Conservation (phyloP, 2,888 invertebrate species). For the Disparrhopalites patrizii region DNA sequence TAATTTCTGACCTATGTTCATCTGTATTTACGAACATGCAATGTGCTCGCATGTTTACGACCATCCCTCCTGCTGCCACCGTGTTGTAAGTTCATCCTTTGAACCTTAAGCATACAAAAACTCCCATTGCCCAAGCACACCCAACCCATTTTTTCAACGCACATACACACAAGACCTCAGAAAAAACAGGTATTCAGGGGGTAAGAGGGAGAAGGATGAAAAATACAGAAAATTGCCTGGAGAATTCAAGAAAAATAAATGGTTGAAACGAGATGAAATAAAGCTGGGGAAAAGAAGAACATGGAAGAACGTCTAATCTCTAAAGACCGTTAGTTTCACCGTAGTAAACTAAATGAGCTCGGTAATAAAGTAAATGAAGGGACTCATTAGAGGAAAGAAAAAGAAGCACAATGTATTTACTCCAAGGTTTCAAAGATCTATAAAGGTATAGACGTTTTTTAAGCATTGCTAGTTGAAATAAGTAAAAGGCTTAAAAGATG, state of each 20-base stretch:
- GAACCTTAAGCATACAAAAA: no score
- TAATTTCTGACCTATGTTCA: background rate
- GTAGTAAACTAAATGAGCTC: slow-evolving; percentile 17
- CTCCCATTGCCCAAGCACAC: no score
- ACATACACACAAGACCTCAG: no score
- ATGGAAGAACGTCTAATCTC: slow-evolving; percentile 12
- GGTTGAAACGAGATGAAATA: background rate
- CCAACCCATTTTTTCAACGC: no score
- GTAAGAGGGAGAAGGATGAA: background rate
- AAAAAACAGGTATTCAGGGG: no score
- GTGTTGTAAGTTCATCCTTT: no score
- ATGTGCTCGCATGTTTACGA: background rate
- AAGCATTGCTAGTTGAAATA: no score
- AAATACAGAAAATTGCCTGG: background rate
- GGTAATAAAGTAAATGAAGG: slow-evolving; percentile 20
- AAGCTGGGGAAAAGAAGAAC: background rate
- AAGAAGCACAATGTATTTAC: slow-evolving; percentile 7
- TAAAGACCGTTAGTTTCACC: slow-evolving; percentile 13
- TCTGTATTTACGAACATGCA: background rate
- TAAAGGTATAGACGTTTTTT: no score
- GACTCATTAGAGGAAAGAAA: slow-evolving; percentile 11
- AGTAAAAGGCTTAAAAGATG: no score
- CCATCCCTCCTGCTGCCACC: no score
- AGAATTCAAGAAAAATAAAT: slow-evolving; percentile 2
- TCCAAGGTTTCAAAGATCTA: background rate